Evolutionary conservation across 1,140 invertebrate genomes (phyloP), one percentile per base, ranked within the genome.

Genomic region (Anoplolepis gracilipes): DNA sequence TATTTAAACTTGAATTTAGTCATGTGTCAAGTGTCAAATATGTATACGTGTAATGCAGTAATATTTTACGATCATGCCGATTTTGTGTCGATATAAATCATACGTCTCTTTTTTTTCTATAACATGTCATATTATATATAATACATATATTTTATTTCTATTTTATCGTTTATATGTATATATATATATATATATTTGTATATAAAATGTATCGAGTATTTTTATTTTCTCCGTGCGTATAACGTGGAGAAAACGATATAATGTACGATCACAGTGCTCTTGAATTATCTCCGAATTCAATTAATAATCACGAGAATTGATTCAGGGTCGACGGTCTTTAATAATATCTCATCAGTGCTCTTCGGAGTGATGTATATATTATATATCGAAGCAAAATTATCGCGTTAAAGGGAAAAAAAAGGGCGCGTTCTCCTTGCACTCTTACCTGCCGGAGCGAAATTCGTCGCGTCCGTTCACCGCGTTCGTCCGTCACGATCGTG

Each of bases 391-490:
- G n/a, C 64, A 36, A 42, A 39, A 42, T 49, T 10, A 6, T 42
- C 13, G 11, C n/a, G 10, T 8, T 6, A 33, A 4, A 8, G 1
- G 25, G 11, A 13, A 57, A 36, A 25, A 59, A 59, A 53, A 36
- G 16, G 25, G 8, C 13, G 30, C 13, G 16, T 19, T 28, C 19
- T 22, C n/a, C n/a, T n/a, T n/a, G n/a, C n/a, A n/a, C n/a, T n/a
- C 64, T 69, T 7, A 79, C 77, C 77, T 79, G 46, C 49, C 19
- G 22, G 46, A 39, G 42, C 25, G 22, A 16, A 69, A 79, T 57
- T 69, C 49, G 77, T 69, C 62, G 46, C 10, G 62, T 8, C 42
- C 62, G 61, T 65, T 49, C 30, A 7, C 28, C 62, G 39, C 39
- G 25, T 25, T 33, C n/a, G 57, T 28, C 16, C 42, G 4, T 13